phyloP scores from a whole-genome alignment of 2,888 invertebrate species.

The Brassicogethes aeneus region DNA sequence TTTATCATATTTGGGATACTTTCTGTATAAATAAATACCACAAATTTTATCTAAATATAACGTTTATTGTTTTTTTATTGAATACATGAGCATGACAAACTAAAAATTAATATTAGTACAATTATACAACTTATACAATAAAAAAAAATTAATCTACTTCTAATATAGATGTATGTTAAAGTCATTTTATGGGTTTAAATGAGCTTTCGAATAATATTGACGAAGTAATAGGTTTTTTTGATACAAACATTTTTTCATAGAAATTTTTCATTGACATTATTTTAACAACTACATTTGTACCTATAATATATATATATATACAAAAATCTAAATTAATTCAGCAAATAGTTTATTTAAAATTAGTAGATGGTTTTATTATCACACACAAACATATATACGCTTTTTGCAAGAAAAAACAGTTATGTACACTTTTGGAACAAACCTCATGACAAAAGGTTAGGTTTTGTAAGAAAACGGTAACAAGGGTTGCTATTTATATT shows the following conservation, averaged over 20 bases:
- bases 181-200: constrained; percentile 21
- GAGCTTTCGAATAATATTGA: constrained; percentile 10
- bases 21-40: constrained; percentile 8
- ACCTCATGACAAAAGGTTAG: too few species aligned
- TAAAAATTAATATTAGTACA: constrained; percentile 26
- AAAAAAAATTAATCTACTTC: constrained; percentile 21
- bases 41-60: constrained; percentile 27
- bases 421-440: too few species aligned
- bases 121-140: constrained; percentile 25
- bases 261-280: constrained; percentile 25
- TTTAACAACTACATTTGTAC: constrained; percentile 27
- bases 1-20: too few species aligned
- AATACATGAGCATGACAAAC: constrained; percentile 26
- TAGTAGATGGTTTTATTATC: constrained; percentile 17
- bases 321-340: constrained; percentile 17
- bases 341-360: constrained; percentile 12
- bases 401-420: too few species aligned
- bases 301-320: constrained; percentile 23
- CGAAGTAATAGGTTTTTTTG: constrained; percentile 8
- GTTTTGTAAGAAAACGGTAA: too few species aligned
- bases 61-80: constrained; percentile 29
- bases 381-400: constrained; percentile 23
- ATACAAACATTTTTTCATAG: constrained; percentile 17
- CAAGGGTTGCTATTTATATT: too few species aligned
- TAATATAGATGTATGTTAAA: constrained; percentile 15